phyloP scores from a whole-genome alignment of 2,888 invertebrate genomes.

The Stegophylla sp. region DNA sequence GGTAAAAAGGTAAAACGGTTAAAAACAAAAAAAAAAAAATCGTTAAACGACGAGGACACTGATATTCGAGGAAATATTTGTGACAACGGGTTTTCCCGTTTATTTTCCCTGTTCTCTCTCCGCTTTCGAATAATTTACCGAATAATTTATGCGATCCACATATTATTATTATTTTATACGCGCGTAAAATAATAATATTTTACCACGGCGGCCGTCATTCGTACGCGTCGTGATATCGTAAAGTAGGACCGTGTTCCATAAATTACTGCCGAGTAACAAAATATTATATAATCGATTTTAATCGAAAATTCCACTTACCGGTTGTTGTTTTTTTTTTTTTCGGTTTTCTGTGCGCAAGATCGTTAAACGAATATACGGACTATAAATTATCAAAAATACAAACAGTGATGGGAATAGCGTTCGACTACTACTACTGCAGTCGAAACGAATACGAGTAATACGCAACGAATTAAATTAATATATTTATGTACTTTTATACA shows the following conservation, averaged over 20 bases:
- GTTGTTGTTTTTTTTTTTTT: no score
- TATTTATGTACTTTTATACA: no score
- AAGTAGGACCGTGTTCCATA: not conserved
- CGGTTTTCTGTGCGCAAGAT: not conserved
- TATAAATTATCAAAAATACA: no score
- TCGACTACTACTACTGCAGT: no score
- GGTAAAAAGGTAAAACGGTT: constrained; percentile 15
- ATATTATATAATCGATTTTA: constrained; percentile 16
- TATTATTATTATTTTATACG: no score
- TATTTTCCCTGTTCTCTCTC: no score
- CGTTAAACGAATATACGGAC: no score
- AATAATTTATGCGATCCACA: not conserved
- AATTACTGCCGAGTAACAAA: not conserved
- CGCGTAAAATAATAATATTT: not conserved
- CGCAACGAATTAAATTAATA: no score
- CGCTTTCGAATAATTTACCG: constrained; percentile 4
- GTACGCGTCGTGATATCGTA: not conserved
- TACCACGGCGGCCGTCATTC: not conserved
- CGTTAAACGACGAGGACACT: not conserved
- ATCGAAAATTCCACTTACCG: constrained; percentile 1
- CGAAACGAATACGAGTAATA: no score
- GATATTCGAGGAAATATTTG: not conserved
- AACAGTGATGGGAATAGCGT: no score
- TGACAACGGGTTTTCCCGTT: not conserved
- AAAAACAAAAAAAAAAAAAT: not conserved